Percentiles rank a stretch among this genome's conserved stretches.
These are phyloP conservation scores for Centropristis striata DNA, from an alignment of 2,113 vertebrate genomes.

Conservation along the genomic window DNA sequence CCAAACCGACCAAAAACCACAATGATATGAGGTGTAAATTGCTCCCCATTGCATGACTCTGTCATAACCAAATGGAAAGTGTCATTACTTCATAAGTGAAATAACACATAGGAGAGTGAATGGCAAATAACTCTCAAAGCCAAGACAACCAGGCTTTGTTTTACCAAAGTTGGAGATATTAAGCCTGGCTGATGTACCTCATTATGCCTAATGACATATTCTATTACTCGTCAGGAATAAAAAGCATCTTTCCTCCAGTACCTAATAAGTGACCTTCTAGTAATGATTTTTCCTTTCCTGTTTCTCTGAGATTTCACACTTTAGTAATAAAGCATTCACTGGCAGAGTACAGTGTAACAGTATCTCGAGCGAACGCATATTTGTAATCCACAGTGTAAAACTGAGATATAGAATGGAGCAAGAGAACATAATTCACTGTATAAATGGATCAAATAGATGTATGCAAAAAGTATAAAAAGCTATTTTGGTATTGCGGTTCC, in stretches of 20 bases:
- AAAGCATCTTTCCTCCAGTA: constrained; percentile 23
- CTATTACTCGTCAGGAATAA: constrained; percentile 36
- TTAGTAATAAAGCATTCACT: constrained; percentile 15
- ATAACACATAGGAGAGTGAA: constrained; percentile 34
- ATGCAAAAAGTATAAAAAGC: not conserved
- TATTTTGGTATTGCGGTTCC: constrained; percentile 1
- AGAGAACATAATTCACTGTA: not conserved
- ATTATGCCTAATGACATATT: constrained; percentile 44
- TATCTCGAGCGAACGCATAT: not conserved
- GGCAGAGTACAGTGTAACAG: constrained; percentile 4
- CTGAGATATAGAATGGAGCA: not conserved
- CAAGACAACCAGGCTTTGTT: constrained; percentile 32
- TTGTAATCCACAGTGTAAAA: constrained; percentile 16
- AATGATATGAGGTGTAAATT: constrained; percentile 64
- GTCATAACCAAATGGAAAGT: constrained; percentile 31
- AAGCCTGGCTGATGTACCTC: constrained; percentile 35
- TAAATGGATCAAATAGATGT: constrained; percentile 23
- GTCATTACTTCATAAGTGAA: constrained; percentile 44
- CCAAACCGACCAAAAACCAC: constrained; percentile 43
- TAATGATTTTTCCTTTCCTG: constrained; percentile 28
- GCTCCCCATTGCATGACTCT: constrained; percentile 49
- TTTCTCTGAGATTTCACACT: constrained; percentile 8
- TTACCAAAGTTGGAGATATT: constrained; percentile 17
- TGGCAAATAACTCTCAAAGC: constrained; percentile 11
- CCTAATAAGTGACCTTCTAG: constrained; percentile 25